Evolutionary conservation across 2,888 invertebrate species (phyloP), one percentile per base, ranked within the genome.

Genomic region (Drosophila longiperda): DNA sequence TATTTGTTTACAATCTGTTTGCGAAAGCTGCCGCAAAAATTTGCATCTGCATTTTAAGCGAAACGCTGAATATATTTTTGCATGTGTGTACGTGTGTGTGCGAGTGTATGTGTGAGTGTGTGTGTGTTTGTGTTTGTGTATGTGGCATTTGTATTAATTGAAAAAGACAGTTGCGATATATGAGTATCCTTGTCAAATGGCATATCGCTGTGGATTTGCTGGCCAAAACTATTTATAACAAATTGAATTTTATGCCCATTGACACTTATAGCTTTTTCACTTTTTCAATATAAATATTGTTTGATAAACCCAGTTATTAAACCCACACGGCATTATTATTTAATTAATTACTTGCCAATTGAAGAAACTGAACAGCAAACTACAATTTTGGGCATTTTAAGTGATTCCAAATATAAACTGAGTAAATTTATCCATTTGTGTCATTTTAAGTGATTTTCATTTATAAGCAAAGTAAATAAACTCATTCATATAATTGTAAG

Each of bases 1-100:
- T 90, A 89, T 90, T 90, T 90, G 90, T 90, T 84, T 85, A 86
- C 87, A 89, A 86, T 87, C 85, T 87, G 87, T 83, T 87, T 82
- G 86, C 73, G 59, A 63, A 80, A 79, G 69, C 73, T 69, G 86
- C 86, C 73, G 76, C 81, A 78, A 89, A 82, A 86, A 82, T 87
- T 80, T 82, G 79, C 83, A 82, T 78, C 78, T 88, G 74, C 74
- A 80, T 75, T 66, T 76, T 73, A 79, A 59, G 72, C 64, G 69
- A 70, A 67, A 32, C 45, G 33, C 49, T 65, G 53, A 49, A 42
- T 68, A 38, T 49, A 29, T 68, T 73, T 61, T 72, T 62, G 32
- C 45, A 17, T 29, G 32, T 64, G 34, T 58, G 32, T 61, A 36
- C 38, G 34, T 64, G 40, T 66, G 50, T 61, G 59, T 66, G 2